A percentile compares a stretch with the other conserved stretches of the same genome.
phyloP scores from a whole-genome alignment of 1,140 invertebrate genomes.

The Subanguina moxae region DNA sequence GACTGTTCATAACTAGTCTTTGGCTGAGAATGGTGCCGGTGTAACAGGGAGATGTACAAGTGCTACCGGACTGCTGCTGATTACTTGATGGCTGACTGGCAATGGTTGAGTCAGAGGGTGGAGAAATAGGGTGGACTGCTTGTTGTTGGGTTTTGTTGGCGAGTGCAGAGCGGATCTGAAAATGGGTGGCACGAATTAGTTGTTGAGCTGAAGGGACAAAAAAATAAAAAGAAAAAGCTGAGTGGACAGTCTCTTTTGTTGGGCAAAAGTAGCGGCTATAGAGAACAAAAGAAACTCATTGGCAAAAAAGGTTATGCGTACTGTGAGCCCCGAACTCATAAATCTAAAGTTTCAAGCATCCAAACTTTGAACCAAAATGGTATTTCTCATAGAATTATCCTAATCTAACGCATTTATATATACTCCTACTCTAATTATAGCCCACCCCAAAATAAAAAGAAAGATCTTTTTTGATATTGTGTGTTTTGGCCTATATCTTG shows the following conservation, averaged over 20 bases:
- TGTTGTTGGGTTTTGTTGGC: neutral
- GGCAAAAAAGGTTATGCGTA: too few relatives aligned
- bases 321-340: too few relatives aligned
- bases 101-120: neutral
- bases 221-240: slow-evolving; percentile 2
- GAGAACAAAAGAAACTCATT: too few relatives aligned
- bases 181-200: slow-evolving; percentile 4
- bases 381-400: too few relatives aligned
- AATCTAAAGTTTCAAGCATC: too few relatives aligned
- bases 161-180: neutral
- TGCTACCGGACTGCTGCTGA: neutral
- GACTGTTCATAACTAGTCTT: neutral
- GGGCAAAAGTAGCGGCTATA: neutral
- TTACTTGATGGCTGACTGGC: neutral
- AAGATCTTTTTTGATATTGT: too few relatives aligned
- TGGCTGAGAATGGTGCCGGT: neutral
- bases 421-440: too few relatives aligned
- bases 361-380: too few relatives aligned
- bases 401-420: too few relatives aligned
- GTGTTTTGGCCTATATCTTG: too few relatives aligned
- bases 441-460: too few relatives aligned
- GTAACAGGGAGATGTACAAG: neutral
- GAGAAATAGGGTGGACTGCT: neutral
- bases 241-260: neutral
- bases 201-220: neutral